Evolutionary conservation across 2,888 invertebrate species (phyloP).

Genomic region (Myathropa florea): DNA sequence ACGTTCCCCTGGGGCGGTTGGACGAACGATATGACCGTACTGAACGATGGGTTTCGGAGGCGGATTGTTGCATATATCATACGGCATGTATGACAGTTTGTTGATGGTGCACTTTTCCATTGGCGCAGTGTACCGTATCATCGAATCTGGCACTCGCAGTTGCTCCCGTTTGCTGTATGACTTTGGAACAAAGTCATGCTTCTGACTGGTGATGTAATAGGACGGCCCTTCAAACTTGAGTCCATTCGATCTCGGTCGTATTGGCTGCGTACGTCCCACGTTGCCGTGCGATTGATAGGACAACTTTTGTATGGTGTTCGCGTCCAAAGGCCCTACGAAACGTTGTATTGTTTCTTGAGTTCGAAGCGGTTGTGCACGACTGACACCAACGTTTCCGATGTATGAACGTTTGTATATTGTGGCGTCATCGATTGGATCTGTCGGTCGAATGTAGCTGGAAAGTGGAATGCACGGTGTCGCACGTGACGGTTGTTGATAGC

Average conservation of each 20-base stretch:
- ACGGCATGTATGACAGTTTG: conserved; percentile 78
- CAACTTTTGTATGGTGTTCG: conserved; percentile 82
- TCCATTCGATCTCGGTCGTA: conserved; percentile 76
- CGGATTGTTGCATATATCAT: conserved; percentile 77
- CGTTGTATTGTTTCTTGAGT: conserved; percentile 81
- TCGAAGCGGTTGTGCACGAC: conserved; percentile 79
- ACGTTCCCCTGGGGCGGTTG: conserved; percentile 76
- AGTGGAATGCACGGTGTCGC: conserved; percentile 76
- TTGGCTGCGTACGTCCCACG: conserved; percentile 74
- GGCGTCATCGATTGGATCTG: conserved; percentile 83
- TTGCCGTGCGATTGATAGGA: conserved; percentile 78
- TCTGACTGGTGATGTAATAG: conserved; percentile 87
- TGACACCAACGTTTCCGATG: conserved; percentile 81
- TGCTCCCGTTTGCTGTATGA: conserved; percentile 80
- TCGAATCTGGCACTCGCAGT: conserved; percentile 73
- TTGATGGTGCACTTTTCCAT: conserved; percentile 79
- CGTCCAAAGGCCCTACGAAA: conserved; percentile 80
- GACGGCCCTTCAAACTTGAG: conserved; percentile 82
- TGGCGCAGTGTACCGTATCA: conserved; percentile 75
- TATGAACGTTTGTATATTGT: conserved; percentile 87
- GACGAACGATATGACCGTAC: conserved; percentile 72
- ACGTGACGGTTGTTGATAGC: conserved; percentile 79
- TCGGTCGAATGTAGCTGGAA: conserved; percentile 82
- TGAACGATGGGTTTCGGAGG: conserved; percentile 77
- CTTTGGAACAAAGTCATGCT: conserved; percentile 87